Conservation (phyloP, 2,797 vertebrate species). For the Catharus ustulatus region DNA sequence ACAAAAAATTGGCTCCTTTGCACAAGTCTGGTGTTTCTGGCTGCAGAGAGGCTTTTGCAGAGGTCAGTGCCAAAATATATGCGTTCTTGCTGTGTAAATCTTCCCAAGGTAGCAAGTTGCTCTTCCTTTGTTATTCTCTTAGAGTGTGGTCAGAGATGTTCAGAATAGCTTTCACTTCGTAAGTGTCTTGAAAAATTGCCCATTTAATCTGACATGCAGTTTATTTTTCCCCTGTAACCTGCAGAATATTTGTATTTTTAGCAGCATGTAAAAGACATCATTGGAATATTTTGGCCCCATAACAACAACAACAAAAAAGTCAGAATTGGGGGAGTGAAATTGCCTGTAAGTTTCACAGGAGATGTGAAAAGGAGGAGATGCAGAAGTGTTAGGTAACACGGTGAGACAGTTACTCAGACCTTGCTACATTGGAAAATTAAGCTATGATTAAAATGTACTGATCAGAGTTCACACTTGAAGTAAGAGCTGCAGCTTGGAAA, state of each 20-base stretch:
- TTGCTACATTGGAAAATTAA: background rate
- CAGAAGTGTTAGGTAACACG: background rate
- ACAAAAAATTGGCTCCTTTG: background rate
- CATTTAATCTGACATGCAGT: background rate
- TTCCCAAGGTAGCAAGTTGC: background rate
- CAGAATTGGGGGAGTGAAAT: background rate
- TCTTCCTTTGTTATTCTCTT: slow-evolving; percentile 9
- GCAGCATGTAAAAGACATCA: background rate
- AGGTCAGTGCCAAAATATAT: background rate
- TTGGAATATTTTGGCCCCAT: background rate
- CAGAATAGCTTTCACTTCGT: background rate
- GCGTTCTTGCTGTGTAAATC: background rate
- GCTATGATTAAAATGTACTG: background rate
- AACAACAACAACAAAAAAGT: background rate
- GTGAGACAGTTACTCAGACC: background rate
- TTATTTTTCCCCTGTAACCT: background rate
- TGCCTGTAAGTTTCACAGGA: background rate
- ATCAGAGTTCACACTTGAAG: background rate
- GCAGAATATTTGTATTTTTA: slow-evolving; percentile 11
- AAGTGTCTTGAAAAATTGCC: background rate
- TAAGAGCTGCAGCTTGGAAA: background rate
- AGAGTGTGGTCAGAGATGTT: background rate
- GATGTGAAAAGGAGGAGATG: background rate
- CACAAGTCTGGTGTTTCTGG: background rate
- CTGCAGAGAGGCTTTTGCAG: background rate